Base-by-base conservation (phyloP, 2,888 invertebrate genomes). In the Drosophila barbarae region DNA sequence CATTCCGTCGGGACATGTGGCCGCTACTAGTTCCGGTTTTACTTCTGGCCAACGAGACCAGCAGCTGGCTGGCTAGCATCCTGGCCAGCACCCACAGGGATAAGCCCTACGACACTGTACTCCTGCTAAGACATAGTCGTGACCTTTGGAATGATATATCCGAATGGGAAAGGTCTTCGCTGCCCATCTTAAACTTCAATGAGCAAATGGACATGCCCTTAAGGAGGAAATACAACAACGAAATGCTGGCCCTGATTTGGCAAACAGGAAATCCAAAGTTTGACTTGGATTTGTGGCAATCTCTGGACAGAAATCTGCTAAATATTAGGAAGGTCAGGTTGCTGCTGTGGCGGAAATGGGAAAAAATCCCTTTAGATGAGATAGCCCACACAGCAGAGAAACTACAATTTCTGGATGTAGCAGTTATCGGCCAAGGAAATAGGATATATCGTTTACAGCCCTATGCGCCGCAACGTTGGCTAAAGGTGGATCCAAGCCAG, bases 311-410 rank as follows among this genome's bases (percentile, higher is more conserved):
- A 15, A 74, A 67, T 64, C 61, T 84, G 3, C 13, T 57, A 13
- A 74, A 84, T 38, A 84, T 80, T 76, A 65, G 84, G 0, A 69
- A 78, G 9, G 54, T 65, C 8, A 49, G 82, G 2, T 18, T 79
- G 5, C 18, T 65, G 4, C 10, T 65, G 9, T n/a, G 21, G 1
- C 26, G 46, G 7, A 36, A 15, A 21, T 47, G 41, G 35, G 42
- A 44, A 9, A 3, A 26, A 10, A 26, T n/a, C 10, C 38, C 39
- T n/a, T 5, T 36, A 0, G 1, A 41, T 1, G 55, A 57, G 2
- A 9, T 77, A 38, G 52, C 65, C 1, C 6, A 10, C 1, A 51
- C 49, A 0, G 42, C 69, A 0, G 38, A 39, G 12, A 1, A 50
- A 1, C 21, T 55, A 1, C 30, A 38, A 4, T 77, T 78, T 15